phyloP scores from a whole-genome alignment of 2,888 invertebrate genomes.

The Scaptomyza polygonia region DNA sequence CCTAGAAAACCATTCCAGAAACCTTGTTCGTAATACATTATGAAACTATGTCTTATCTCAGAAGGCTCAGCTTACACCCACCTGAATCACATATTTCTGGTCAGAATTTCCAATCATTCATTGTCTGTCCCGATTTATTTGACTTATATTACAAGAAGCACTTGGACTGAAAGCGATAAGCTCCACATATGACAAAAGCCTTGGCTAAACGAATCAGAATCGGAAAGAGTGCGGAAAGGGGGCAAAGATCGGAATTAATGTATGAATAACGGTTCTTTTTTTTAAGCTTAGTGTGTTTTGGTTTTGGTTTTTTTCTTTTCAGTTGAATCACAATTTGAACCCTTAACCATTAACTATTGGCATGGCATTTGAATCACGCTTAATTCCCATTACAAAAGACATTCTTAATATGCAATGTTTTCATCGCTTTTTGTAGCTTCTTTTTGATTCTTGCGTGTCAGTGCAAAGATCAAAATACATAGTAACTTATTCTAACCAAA shows the following conservation, averaged over 20 bases:
- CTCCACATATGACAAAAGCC: conserved; percentile 20
- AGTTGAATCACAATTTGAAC: conserved; percentile 12
- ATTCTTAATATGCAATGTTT: conserved; percentile 27
- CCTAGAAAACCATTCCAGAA: conserved; percentile 42
- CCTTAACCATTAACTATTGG: conserved; percentile 21
- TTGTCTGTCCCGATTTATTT: conserved; percentile 14
- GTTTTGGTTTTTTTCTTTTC: conserved; percentile 21
- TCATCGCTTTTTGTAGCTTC: background rate
- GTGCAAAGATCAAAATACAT: conserved; percentile 39
- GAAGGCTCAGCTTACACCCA: conserved; percentile 49
- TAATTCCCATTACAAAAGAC: conserved; percentile 7
- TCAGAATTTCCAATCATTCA: conserved; percentile 33
- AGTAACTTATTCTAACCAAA: conserved; percentile 17
- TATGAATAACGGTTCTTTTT: conserved; percentile 53
- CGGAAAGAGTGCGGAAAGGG: conserved; percentile 20
- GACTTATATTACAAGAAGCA: conserved; percentile 51
- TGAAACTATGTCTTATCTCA: conserved; percentile 36
- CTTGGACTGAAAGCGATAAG: conserved; percentile 40
- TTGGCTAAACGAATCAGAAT: conserved; percentile 12
- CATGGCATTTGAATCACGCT: conserved; percentile 12
- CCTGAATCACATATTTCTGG: conserved; percentile 43
- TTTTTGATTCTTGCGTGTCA: conserved; percentile 7
- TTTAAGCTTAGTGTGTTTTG: conserved; percentile 22
- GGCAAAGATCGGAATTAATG: conserved; percentile 48
- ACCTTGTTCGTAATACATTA: conserved; percentile 45